Base-by-base conservation (phyloP, 2,888 invertebrate genomes). In the Stegophylla sp. region DNA sequence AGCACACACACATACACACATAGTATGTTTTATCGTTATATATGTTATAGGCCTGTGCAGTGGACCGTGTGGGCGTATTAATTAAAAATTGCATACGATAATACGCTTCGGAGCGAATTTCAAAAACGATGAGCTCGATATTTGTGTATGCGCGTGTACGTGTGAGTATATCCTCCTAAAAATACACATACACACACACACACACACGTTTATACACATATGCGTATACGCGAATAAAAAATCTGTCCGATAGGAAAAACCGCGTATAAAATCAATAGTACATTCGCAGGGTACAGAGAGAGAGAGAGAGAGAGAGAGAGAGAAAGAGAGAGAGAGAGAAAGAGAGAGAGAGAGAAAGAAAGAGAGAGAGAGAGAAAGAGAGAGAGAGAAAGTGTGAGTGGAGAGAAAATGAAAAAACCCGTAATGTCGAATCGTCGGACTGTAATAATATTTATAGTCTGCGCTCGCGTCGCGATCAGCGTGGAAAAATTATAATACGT, bases 1-100 rank as follows among this genome's bases (percentile, higher is more conserved):
- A 7, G 23, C 59, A 12, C 12, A 34, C 23, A 41, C 3, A 15
- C 26, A 59, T 59, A 28, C 13, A 15, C 5, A 9, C 10, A 67
- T 17, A 41, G n/a, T 48, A 53, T 1, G 20, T 53, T 75, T 7
- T 51, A 41, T 43, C 56, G 59, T 53, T 13, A 12, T 59, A 23
- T 59, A 12, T 1, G 20, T 23, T 63, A 23, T 20, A 48, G 61
- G 34, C 26, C 51, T 53, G 75, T 53, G 63, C 64, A 41, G 12
- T 64, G 51, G 23, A 41, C 28, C 64, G 64, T 5, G 23, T 2
- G 64, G 64, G n/a, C 48, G 51, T 51, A 75, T 75, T 75, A 75
- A 75, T 75, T 75, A 75, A 75, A 75, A 75, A 75, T 34, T 74
- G 74, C 48, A 45, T 61, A 61, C 51, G 51, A 51, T 74, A 74